A percentile compares a stretch with the other conserved stretches of the same genome.
Conservation (phyloP, 2,888 invertebrate species). For the Pammene aurita region DNA sequence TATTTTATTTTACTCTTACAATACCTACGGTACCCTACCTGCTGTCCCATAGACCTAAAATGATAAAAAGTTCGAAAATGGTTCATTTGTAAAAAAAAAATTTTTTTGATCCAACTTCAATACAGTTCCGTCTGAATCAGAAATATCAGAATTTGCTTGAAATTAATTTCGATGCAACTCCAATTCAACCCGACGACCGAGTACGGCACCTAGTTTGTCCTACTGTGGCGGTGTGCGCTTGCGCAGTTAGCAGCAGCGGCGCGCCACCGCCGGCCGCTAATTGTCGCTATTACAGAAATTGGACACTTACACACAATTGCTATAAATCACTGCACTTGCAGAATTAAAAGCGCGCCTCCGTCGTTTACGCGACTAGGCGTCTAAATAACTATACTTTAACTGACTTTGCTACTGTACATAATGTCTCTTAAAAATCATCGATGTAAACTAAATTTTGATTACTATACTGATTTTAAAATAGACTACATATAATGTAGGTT, state of each 20-base stretch:
- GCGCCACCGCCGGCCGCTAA: constrained; percentile 58
- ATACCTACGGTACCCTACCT: too few relatives aligned
- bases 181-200: too few relatives aligned
- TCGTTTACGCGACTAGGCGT: constrained; percentile 53
- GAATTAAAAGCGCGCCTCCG: constrained; percentile 51
- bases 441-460: not conserved
- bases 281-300: constrained; percentile 71
- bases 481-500: too few relatives aligned
- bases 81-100: too few relatives aligned
- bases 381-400: constrained; percentile 51
- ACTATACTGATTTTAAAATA: too few relatives aligned
- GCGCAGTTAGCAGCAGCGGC: constrained; percentile 47
- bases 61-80: too few relatives aligned
- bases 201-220: not conserved
- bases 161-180: too few relatives aligned
- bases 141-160: too few relatives aligned
- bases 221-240: constrained; percentile 31
- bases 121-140: too few relatives aligned
- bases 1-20: too few relatives aligned
- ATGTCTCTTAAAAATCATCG: not conserved
- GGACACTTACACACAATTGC: constrained; percentile 67
- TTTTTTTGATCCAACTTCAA: too few relatives aligned
- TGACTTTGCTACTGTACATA: constrained; percentile 5
- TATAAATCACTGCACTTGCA: constrained; percentile 61
- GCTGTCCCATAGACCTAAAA: too few relatives aligned